A percentile compares a stretch with the other conserved stretches of the same genome.
Evolutionary conservation across 1,140 invertebrate species (phyloP).

Genomic region (Drosophila dunni): DNA sequence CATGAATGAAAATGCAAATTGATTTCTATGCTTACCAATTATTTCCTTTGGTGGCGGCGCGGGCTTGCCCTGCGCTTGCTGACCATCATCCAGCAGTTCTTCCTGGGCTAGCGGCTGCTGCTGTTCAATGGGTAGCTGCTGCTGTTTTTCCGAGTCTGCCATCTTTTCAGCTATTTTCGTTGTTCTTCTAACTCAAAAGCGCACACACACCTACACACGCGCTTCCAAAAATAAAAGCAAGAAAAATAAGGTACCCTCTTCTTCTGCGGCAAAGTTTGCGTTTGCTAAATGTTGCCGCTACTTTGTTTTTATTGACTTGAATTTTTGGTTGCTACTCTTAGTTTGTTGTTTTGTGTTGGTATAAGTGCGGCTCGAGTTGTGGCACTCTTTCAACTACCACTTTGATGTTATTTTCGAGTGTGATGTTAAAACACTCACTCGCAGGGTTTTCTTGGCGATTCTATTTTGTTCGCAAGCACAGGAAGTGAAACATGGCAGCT

Average conservation of each 20-base stretch:
- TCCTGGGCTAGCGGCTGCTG: conserved; percentile 69
- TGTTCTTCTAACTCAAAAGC: conserved; percentile 54
- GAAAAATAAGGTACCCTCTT: conserved; percentile 55
- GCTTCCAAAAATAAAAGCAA: conserved; percentile 63
- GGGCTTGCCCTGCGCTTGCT: conserved; percentile 73
- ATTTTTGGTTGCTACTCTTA: conserved; percentile 55
- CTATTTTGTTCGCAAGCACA: conserved; percentile 78
- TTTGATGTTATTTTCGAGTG: conserved; percentile 84
- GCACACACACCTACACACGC: conserved; percentile 52
- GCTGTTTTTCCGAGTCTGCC: conserved; percentile 83
- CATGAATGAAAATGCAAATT: conserved; percentile 72
- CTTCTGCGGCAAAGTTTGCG: conserved; percentile 43
- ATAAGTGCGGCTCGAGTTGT: conserved; percentile 61
- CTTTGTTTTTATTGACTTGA: conserved; percentile 59
- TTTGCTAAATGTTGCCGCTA: conserved; percentile 54
- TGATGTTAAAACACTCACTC: conserved; percentile 84
- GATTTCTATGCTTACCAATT: conserved; percentile 71
- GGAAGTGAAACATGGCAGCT: conserved; percentile 81
- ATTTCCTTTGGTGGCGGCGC: conserved; percentile 80
- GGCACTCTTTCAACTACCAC: conserved; percentile 84
- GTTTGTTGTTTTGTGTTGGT: conserved; percentile 46
- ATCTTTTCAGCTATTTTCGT: conserved; percentile 58
- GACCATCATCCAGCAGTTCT: conserved; percentile 59
- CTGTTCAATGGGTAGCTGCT: conserved; percentile 76
- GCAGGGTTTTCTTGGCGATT: conserved; percentile 80